These are phyloP conservation scores for Heptranchias perlo DNA, from an alignment of 2,113 vertebrate species.

Conservation along the genomic window DNA sequence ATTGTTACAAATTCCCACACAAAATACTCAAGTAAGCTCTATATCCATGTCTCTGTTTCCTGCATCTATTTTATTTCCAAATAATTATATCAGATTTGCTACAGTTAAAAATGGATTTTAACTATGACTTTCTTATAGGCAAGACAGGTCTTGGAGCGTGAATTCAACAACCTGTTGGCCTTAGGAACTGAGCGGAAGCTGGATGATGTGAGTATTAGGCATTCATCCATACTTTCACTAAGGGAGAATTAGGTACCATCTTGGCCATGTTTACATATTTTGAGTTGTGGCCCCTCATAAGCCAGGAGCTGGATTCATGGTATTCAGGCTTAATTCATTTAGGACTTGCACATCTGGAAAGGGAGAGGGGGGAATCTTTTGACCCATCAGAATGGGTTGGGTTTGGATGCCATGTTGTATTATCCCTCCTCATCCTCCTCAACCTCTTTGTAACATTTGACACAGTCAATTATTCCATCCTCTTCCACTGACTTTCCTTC, in stretches of 20 bases:
- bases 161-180: conserved; percentile 90
- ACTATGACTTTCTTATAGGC: conserved; percentile 59
- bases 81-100: not conserved
- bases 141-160: conserved; percentile 90
- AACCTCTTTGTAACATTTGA: not conserved
- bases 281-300: not conserved
- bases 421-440: not conserved
- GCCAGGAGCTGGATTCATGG: not conserved
- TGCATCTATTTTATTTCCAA: not conserved
- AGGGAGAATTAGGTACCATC: not conserved
- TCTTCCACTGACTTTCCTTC: not conserved
- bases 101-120: not conserved
- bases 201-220: conserved; percentile 74
- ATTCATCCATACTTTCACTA: not conserved
- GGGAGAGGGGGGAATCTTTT: no score
- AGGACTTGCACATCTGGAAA: no score
- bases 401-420: not conserved
- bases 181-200: conserved; percentile 84
- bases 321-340: no score
- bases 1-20: conserved; percentile 90
- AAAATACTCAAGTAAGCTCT: conserved; percentile 83
- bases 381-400: not conserved
- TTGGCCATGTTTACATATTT: not conserved
- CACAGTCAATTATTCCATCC: not conserved
- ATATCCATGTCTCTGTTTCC: not conserved